Base-by-base conservation (phyloP, 1,140 invertebrate genomes). In the Plodia interpunctella region DNA sequence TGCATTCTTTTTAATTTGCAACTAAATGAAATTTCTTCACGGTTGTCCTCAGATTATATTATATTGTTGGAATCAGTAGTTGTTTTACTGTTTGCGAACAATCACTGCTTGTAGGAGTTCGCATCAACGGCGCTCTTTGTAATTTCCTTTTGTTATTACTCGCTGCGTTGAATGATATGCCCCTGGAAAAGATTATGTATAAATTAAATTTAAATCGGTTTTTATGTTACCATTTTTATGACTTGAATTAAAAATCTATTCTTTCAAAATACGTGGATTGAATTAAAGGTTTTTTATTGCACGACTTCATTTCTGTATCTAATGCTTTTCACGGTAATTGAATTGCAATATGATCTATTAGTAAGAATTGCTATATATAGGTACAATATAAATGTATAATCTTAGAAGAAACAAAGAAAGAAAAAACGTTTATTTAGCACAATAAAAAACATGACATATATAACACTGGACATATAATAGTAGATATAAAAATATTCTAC, bases 21-120 rank as follows among this genome's bases (percentile, higher is more conserved):
- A 44, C 38, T 5, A 44, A 87, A 88, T 85, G 78, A 74, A 83
- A 77, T 80, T 80, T 79, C 78, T 76, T 74, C 73, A 75, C 78
- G 62, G 70, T 55, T 66, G 57, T 73, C 70, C 58, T 51, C 25
- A 53, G 59, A 68, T 68, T 73, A 73, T 72, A 67, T 74, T 68
- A n/a, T 65, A 68, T 68, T 62, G 51, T 60, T 65, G 50, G 57
- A 65, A 61, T 74, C 76, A 61, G 74, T 76, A 84, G 76, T 80
- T 79, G 66, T 82, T 78, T 82, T 64, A 68, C 59, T 72, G 65
- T 68, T 65, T 67, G 59, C 59, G 53, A 30, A 62, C 44, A 62
- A 57, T 60, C 49, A 49, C 38, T 19, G 61, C 38, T 44, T 44
- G n/a, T 10, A 44, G 38, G 38, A 44, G 15, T 44, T n/a, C 15